These are phyloP conservation scores for Solea senegalensis DNA, from an alignment of 2,113 vertebrate species.

Conservation along the genomic window DNA sequence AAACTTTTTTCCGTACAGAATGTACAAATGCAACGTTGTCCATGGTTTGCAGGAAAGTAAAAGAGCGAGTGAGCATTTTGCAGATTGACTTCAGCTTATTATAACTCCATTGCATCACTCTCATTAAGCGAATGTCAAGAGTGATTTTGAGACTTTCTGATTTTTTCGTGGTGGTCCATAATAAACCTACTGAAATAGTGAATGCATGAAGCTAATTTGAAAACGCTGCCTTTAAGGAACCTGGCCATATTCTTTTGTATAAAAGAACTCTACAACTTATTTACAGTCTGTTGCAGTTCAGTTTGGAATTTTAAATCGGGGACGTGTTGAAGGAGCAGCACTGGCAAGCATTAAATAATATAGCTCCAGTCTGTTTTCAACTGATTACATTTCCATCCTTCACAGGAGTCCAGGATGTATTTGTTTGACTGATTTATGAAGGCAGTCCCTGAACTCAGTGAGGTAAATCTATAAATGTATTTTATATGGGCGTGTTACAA, in stretches of 20 bases:
- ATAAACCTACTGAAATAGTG: not conserved
- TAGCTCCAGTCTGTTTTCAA: slow-evolving; percentile 48
- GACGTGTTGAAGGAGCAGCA: slow-evolving; percentile 36
- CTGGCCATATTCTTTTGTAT: not conserved
- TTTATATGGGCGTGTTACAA: not conserved
- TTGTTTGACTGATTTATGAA: slow-evolving; percentile 49
- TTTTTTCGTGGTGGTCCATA: not conserved
- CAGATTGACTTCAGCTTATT: slow-evolving; percentile 11
- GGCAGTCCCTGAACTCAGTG: slow-evolving; percentile 30
- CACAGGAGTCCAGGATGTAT: slow-evolving; percentile 40
- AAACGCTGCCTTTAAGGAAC: not conserved
- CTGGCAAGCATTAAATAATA: slow-evolving; percentile 48
- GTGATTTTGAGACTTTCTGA: too few species aligned
- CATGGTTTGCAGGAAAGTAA: too few species aligned
- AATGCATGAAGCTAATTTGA: not conserved
- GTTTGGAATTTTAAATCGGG: slow-evolving; percentile 29
- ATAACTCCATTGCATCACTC: not conserved
- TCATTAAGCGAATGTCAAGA: not conserved
- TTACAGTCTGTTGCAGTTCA: slow-evolving; percentile 1
- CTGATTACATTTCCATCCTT: slow-evolving; percentile 52
- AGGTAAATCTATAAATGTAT: slow-evolving; percentile 8
- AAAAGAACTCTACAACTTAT: not conserved
- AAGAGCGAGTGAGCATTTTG: not conserved
- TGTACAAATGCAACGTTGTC: too few species aligned
- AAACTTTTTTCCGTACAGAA: too few species aligned